phyloP scores from a whole-genome alignment of 2,113 vertebrate species.

The Serilophus lunatus region DNA sequence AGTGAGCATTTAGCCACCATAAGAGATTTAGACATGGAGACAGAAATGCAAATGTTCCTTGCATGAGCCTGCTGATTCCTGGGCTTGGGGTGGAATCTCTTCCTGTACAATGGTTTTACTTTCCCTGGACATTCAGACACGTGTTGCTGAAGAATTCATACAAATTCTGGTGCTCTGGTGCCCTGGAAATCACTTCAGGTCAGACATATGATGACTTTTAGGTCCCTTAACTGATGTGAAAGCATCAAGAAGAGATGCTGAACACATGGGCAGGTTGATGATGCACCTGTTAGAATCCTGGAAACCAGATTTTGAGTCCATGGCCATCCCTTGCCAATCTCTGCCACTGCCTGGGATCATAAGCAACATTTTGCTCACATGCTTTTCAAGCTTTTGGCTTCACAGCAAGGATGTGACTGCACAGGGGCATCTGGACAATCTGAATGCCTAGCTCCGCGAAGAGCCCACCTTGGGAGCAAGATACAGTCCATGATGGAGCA shows the following conservation, averaged over 20 bases:
- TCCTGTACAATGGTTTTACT: background rate
- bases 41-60: background rate
- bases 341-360: background rate
- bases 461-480: too few species aligned
- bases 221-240: background rate
- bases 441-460: background rate
- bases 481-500: too few species aligned
- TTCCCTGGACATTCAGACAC: background rate
- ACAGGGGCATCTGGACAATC: rapidly evolving
- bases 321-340: background rate
- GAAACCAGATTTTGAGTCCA: background rate
- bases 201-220: background rate
- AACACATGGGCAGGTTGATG: background rate
- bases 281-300: background rate
- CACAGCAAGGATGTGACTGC: background rate
- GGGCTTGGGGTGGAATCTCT: background rate
- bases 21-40: background rate
- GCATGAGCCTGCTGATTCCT: background rate
- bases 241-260: background rate
- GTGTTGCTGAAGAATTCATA: background rate
- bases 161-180: background rate
- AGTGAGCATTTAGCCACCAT: background rate
- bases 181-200: background rate
- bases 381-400: background rate
- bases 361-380: background rate